Evolutionary conservation across 1,140 invertebrate species (phyloP), one percentile per base, ranked within the genome.

Genomic region (Asobara japonica): DNA sequence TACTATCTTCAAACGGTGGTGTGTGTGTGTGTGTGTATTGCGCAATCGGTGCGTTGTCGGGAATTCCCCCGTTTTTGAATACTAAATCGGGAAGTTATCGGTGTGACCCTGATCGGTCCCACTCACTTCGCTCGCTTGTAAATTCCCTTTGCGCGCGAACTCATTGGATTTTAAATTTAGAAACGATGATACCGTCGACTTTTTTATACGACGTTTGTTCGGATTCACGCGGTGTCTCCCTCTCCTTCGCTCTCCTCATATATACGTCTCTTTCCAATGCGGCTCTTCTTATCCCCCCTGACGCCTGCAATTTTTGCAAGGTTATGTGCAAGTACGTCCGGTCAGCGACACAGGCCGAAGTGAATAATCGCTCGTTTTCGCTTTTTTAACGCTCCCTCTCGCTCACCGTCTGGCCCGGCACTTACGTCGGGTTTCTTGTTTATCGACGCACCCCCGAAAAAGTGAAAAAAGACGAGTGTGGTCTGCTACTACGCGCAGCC

Each of bases 281-380:
- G 10, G 11, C n/a, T 56, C 20, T 36, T 41, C 22, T 60, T 70
- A 33, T 61, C 56, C 61, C 56, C n/a, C 48, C 45, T 62, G 48
- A 62, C 71, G 71, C 65, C 38, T 73, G 71, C 66, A 73, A 73
- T 68, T 73, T 65, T 73, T 65, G 66, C 72, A 65, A 69, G 70
- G 38, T 66, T 72, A 75, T 75, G 70, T 75, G 74, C 70, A 75
- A 72, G 61, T 75, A 69, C 74, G 74, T 75, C 74, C 74, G 74
- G 74, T 75, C 74, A 75, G 74, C 74, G 74, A 75, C 74, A 75
- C 74, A 62, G 27, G 60, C 30, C 60, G 29, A 64, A 72, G 74
- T 75, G 69, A 75, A 65, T 75, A 75, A 75, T 75, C 74, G 70
- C 64, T 41, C 56, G 60, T 71, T 64, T 70, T 41, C 18, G 29